Evolutionary conservation across 2,888 invertebrate species (phyloP), one percentile per base, ranked within the genome.

Genomic region (Camptogramma bilineatum): DNA sequence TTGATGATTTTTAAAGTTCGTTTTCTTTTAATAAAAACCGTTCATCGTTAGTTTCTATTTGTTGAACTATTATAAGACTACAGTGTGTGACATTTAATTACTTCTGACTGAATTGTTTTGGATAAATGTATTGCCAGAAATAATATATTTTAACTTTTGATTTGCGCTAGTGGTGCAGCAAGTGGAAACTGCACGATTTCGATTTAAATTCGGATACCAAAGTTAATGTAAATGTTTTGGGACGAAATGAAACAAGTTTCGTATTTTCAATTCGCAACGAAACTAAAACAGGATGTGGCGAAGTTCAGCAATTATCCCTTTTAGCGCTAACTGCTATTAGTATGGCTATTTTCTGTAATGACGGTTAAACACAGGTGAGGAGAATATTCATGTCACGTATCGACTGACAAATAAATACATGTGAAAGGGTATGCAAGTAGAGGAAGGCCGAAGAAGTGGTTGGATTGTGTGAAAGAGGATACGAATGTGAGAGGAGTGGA

Each of bases 291-390:
- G 50, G 18, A 48, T 48, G 47, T 31, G 4, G n/a, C 39, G 13
- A 52, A 60, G 48, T 60, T 42, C 24, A 50, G 48, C 39, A 46
- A 58, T 58, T 58, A 58, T 47, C 59, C 52, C 59, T 52, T 47
- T 42, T 16, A 44, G 17, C 44, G 17, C 44, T 17, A 44, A 44
- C 17, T 44, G 17, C 3, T 44, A 44, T 17, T 17, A 7, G 44
- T 44, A 17, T 44, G 44, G 16, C 44, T 44, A 44, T 17, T 17
- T 44, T 4, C 8, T 4, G 17, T 16, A 16, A 42, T 42, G 5
- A 42, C 17, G 44, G 1, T 44, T 44, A 44, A 44, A 39, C 34
- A 39, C 13, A 44, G 44, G 42, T 42, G 16, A 2, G 44, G n/a
- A 5, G 42, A 8, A 8, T n/a, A n/a, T 44, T 44, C 44, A 39